Conservation (phyloP, 2,113 vertebrate genomes). For the Oxygymnocypris stewartii region DNA sequence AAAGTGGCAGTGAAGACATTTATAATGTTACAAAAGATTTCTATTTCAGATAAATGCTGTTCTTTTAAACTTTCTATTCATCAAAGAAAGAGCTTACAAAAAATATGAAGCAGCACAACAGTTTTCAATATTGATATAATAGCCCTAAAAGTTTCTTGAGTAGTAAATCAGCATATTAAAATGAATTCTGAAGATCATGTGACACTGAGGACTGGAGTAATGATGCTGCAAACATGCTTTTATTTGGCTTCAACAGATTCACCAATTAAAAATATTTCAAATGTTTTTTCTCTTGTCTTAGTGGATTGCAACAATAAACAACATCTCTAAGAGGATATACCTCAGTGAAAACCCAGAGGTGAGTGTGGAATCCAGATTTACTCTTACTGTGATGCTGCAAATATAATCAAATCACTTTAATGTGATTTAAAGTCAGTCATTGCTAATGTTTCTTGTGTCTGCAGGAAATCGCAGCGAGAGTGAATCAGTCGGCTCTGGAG, state of each 20-base stretch:
- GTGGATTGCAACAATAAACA: conserved; percentile 99
- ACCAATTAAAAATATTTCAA: neutral
- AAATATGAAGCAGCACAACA: no score
- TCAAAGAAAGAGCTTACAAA: no score
- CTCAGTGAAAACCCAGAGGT: conserved; percentile 98
- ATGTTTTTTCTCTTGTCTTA: conserved; percentile 61
- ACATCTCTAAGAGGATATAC: conserved; percentile 98
- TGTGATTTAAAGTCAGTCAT: neutral
- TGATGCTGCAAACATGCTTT: neutral
- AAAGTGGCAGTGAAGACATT: neutral
- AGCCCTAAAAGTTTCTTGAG: no score
- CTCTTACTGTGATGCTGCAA: neutral
- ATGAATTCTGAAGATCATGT: no score
- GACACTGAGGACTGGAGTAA: no score
- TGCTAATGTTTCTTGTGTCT: neutral
- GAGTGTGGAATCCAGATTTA: conserved; percentile 46
- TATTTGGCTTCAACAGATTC: neutral
- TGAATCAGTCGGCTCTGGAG: conserved; percentile 94
- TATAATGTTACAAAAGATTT: neutral
- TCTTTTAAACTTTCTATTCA: no score
- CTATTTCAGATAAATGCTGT: no score
- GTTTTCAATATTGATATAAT: no score
- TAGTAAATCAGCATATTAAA: no score
- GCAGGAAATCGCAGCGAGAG: conserved; percentile 93
- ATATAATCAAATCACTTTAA: neutral